Conservation (phyloP, 2,888 invertebrate species). For the Torymus auratus region DNA sequence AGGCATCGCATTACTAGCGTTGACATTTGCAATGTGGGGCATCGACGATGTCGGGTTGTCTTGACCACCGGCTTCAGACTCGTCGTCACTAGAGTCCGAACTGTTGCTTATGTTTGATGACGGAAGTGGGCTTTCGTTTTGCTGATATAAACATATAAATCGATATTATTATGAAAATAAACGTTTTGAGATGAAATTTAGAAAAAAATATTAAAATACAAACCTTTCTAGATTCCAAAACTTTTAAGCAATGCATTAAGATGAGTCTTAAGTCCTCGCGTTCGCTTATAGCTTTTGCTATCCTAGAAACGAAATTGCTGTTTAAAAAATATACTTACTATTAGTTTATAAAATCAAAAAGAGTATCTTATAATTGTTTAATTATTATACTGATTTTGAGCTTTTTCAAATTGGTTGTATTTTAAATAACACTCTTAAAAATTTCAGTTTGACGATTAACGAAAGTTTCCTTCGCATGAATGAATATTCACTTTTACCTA, state of each 20-base stretch:
- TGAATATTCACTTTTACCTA: too few species aligned
- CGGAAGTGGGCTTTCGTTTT: constrained; percentile 36
- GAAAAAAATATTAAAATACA: constrained; percentile 11
- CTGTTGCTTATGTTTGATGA: constrained; percentile 39
- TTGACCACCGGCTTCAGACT: constrained; percentile 43
- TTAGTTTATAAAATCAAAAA: neutral
- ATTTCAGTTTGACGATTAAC: too few species aligned
- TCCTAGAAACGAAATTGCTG: constrained; percentile 16
- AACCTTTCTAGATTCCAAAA: constrained; percentile 29
- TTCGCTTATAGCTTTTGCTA: constrained; percentile 41
- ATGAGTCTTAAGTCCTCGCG: constrained; percentile 37
- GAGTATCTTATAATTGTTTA: neutral
- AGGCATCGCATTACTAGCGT: constrained; percentile 5
- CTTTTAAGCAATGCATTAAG: constrained; percentile 43
- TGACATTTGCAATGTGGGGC: constrained; percentile 12
- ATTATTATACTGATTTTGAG: neutral
- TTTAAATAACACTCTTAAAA: too few species aligned
- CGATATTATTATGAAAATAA: neutral
- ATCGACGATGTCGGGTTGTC: neutral
- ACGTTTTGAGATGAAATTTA: neutral
- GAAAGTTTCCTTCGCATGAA: too few species aligned
- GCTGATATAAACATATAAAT: constrained; percentile 14
- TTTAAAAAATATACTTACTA: too few species aligned
- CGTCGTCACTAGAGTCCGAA: constrained; percentile 54
- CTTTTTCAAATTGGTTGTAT: too few species aligned